Evolutionary conservation across 2,797 vertebrate species (phyloP).

Genomic region (Helostoma temminkii): DNA sequence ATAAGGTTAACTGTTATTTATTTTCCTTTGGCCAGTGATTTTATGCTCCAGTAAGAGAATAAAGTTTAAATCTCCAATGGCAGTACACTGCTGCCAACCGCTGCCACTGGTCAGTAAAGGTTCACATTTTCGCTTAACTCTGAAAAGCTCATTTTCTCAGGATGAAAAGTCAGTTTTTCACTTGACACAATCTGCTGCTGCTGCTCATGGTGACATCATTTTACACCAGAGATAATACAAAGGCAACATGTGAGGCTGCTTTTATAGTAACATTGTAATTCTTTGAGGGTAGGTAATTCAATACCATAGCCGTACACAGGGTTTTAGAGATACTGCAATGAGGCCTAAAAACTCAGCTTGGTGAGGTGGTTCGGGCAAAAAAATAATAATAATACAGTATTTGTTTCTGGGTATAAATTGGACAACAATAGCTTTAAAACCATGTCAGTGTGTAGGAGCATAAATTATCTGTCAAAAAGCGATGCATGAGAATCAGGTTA

Average conservation of each 20-base stretch:
- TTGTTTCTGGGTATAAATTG: background rate
- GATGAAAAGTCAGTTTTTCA: background rate
- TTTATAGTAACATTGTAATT: background rate
- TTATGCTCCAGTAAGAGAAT: constrained; percentile 32
- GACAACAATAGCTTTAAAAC: background rate
- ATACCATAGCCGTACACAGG: too few species aligned
- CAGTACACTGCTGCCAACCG: background rate
- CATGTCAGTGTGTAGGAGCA: background rate
- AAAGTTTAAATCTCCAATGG: constrained; percentile 26
- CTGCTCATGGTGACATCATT: background rate
- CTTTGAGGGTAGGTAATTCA: background rate
- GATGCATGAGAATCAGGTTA: background rate
- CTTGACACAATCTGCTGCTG: background rate
- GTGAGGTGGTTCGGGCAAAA: too few species aligned
- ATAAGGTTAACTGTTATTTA: constrained; percentile 4
- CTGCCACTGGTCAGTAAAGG: constrained; percentile 27
- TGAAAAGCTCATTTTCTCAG: background rate
- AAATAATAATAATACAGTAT: too few species aligned
- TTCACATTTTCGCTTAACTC: constrained; percentile 28
- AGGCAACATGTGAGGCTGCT: background rate
- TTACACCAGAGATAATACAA: background rate
- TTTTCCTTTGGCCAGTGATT: constrained; percentile 19
- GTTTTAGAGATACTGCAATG: too few species aligned
- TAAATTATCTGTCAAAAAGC: background rate
- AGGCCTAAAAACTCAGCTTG: too few species aligned